A percentile compares a stretch with the other conserved stretches of the same genome.
Evolutionary conservation across 2,888 invertebrate species (phyloP).

Genomic region (Synanthedon andrenaeformis): DNA sequence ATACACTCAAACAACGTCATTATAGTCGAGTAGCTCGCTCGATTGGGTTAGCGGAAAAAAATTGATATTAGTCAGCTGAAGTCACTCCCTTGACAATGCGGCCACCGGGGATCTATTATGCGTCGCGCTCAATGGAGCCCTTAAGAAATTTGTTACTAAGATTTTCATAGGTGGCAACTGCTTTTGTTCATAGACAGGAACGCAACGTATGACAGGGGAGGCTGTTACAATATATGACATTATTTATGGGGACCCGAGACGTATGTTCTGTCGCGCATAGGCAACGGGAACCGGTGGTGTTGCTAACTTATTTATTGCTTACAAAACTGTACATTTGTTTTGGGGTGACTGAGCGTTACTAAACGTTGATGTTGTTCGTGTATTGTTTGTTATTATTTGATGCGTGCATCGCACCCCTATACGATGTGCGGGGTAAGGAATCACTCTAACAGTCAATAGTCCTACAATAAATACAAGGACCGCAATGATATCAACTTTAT

Average conservation of each 20-base stretch:
- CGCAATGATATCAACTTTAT: conserved; percentile 3
- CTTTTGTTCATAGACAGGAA: conserved; percentile 22
- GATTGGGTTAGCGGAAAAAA: conserved; percentile 35
- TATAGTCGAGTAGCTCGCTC: conserved; percentile 41
- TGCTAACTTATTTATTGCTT: conserved; percentile 32
- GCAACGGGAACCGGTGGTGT: conserved; percentile 16
- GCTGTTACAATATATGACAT: conserved; percentile 21
- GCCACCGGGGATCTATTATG: conserved; percentile 48
- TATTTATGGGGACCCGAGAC: conserved; percentile 9
- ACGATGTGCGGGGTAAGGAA: conserved; percentile 24
- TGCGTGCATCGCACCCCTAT: not conserved
- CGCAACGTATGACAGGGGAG: conserved; percentile 9
- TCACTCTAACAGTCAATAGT: conserved; percentile 15
- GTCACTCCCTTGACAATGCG: conserved; percentile 33
- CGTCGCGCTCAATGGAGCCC: conserved; percentile 35
- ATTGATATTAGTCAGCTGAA: conserved; percentile 39
- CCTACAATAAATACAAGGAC: conserved; percentile 2
- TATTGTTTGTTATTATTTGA: conserved; percentile 36
- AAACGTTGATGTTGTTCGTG: conserved; percentile 26
- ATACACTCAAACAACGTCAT: conserved; percentile 54
- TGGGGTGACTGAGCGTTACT: conserved; percentile 38
- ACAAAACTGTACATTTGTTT: conserved; percentile 35
- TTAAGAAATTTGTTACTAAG: conserved; percentile 59
- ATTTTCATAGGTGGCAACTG: conserved; percentile 44
- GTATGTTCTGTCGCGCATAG: conserved; percentile 9